Conservation (phyloP, 2,797 vertebrate species). For the Eulemur rubriventer region DNA sequence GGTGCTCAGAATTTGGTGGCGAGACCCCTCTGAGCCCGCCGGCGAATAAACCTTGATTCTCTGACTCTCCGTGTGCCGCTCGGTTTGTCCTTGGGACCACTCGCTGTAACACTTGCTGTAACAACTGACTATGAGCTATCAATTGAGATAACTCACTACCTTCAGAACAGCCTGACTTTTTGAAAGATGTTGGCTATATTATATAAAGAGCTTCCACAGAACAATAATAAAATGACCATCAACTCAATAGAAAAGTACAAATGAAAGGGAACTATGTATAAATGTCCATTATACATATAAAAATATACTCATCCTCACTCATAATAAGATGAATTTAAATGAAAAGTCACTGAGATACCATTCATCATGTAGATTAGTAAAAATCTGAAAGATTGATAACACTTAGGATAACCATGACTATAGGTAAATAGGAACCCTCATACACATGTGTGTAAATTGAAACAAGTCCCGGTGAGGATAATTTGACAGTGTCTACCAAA, state of each 20-base stretch:
- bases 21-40: too few relatives aligned
- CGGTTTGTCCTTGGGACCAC: too few relatives aligned
- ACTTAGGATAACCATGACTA: not conserved
- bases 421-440: not conserved
- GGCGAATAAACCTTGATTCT: too few relatives aligned
- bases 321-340: constrained; percentile 17
- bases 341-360: not conserved
- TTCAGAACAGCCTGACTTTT: not conserved
- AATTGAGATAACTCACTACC: not conserved
- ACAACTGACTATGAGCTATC: not conserved
- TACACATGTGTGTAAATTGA: not conserved
- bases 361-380: not conserved
- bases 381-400: not conserved
- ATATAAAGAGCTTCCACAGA: not conserved
- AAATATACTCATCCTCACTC: not conserved
- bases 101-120: too few relatives aligned
- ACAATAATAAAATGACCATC: not conserved
- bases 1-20: too few relatives aligned
- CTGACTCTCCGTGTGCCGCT: too few relatives aligned
- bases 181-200: not conserved
- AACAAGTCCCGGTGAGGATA: not conserved
- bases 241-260: constrained; percentile 13
- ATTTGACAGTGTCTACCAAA: not conserved
- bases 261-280: not conserved
- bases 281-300: not conserved